Evolutionary conservation across 2,113 vertebrate species (phyloP), one percentile per base, ranked within the genome.

Genomic region (Lutjanus erythropterus): DNA sequence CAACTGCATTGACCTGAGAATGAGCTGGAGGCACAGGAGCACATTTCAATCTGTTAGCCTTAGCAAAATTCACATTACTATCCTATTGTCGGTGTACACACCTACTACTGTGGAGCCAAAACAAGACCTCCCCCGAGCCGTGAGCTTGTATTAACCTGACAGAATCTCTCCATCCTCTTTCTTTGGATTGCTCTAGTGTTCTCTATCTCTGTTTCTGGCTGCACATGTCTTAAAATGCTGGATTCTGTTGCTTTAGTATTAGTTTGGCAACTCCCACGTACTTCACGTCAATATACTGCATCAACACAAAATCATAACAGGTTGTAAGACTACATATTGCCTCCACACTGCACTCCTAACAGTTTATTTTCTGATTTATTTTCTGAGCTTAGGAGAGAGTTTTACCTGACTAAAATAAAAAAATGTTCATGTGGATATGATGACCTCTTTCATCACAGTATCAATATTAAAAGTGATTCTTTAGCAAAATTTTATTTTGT

Each of bases 41-140:
- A 76, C 66, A 76, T 82, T 91, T 91, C 23, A 76, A 89, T 90
- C 74, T 52, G 81, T 89, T 87, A 53, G 86, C 84, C 76, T 29
- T 81, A 76, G 84, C 88, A 92, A 90, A 81, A 68, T 60, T 67
- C 71, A 21, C 56, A 33, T 49, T 70, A 66, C 68, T 66, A 39
- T 50, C 18, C 61, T 52, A 37, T 31, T 69, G 69, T 59, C 10
- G 5, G 6, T 50, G 16, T 52, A 39, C 31, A 71, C 49, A 69
- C 69, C 39, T 27, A 59, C 39, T n/a, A 59, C 61, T 56, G 83
- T 29, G n/a, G 39, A 33, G 60, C 56, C 61, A 77, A 86, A 87
- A 80, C 74, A 86, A 82, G 69, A 71, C 61, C 27, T 88, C 81
- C 77, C 75, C 58, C 35, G 67, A 79, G 77, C 14, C 6, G 11